Base-by-base conservation (phyloP, 2,888 invertebrate genomes). In the Geophilus truncorum region DNA sequence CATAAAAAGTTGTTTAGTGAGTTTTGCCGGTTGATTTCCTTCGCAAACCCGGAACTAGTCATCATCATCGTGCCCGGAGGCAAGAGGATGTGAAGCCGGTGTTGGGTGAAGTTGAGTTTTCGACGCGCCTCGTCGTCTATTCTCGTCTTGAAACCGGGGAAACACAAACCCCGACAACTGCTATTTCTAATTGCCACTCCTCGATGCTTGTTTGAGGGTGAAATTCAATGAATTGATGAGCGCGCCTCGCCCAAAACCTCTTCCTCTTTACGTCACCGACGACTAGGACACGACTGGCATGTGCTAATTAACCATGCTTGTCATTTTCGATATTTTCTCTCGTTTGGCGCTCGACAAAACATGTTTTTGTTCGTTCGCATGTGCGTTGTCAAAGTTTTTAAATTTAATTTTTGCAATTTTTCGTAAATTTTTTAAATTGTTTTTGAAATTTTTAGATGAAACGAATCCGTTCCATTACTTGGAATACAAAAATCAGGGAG, bases 401-500 rank as follows among this genome's bases (percentile, higher is more conserved):
- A 57, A 57, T 57, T 57, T 57, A 57, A 57, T 57, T 57, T 57
- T 5, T 23, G 23, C 15, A 18, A 62, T 7, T 28, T 62, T 25
- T 62, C 3, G 25, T 62, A 25, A 10, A 62, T 62, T 62, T 25
- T 25, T 62, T 62, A 15, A 62, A 25, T 62, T 57, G 3, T 9
- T 7, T 45, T 45, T 15, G n/a, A 15, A 18, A 18, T 45, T 45
- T 45, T 45, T 45, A 85, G 85, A 85, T 81, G 85, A 85, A 81
- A 83, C 83, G 10, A 85, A 86, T 81, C 85, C 86, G 6, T 85
- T 83, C 57, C 82, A 85, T 80, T 87, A 85, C 82, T 83, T 87
- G 83, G 88, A 87, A 82, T 86, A 86, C 82, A 86, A 86, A 83
- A 86, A 84, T 75, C 84, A 86, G 78, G 87, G 87, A 36, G 85